Conservation (phyloP, 2,888 invertebrate genomes). For the Kryphioiulus occultus region DNA sequence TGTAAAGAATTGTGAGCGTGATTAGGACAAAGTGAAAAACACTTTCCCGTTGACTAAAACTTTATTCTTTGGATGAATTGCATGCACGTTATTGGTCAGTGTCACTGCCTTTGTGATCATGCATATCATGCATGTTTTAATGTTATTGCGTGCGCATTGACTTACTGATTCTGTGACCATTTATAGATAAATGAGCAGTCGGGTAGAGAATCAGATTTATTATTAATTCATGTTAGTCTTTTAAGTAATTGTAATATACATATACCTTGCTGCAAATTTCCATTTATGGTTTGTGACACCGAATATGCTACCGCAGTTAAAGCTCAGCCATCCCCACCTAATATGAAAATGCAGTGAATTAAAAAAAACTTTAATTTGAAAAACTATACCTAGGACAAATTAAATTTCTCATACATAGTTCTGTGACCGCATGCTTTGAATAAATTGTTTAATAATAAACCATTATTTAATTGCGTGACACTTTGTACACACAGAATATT, state of each 20-base stretch:
- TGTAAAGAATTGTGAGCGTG: slow-evolving; percentile 2
- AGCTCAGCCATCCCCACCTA: slow-evolving; percentile 93
- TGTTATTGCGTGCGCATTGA: neutral
- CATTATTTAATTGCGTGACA: too few species aligned
- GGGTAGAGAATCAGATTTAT: neutral
- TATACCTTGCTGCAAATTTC: slow-evolving; percentile 75
- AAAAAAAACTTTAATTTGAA: too few species aligned
- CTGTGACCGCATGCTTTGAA: too few species aligned
- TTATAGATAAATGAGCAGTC: neutral
- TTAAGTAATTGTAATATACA: slow-evolving; percentile 2
- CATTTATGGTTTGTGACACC: slow-evolving; percentile 82
- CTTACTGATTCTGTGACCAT: neutral
- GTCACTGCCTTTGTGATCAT: slow-evolving; percentile 4
- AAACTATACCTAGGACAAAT: too few species aligned
- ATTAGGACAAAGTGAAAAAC: neutral
- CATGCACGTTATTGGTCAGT: neutral
- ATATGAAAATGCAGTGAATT: slow-evolving; percentile 7
- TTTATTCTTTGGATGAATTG: neutral
- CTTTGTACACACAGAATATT: too few species aligned
- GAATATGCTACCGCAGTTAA: slow-evolving; percentile 81
- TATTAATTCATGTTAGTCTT: neutral
- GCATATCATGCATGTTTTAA: neutral
- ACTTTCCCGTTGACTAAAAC: neutral
- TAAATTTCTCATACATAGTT: too few species aligned
- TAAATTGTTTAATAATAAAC: too few species aligned